Base-by-base conservation (phyloP, 2,888 invertebrate genomes). In the Cosmorhoe ocellata region DNA sequence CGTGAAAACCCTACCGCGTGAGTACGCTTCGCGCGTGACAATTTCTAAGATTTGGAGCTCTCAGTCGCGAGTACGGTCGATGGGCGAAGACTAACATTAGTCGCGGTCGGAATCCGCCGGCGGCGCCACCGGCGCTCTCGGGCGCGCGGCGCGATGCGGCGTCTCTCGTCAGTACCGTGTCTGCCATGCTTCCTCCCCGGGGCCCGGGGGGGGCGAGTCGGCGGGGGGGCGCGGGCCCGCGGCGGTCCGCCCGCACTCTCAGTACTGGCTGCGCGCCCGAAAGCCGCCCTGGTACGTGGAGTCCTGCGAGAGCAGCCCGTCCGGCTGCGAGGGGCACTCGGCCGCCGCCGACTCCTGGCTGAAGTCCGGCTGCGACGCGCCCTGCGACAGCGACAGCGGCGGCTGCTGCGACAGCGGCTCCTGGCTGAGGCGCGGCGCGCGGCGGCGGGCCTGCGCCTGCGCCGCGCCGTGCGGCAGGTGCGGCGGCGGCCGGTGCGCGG, bases 301-400 rank as follows among this genome's bases (percentile, higher is more conserved):
- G 84, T 97, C 98, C 91, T 98, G 98, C 40, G 98, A 98, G 70
- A 98, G 91, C 71, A 98, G 92, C 47, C 97, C 97, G 81, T 98
- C 98, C 91, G 97, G 96, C 91, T 98, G 98, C 42, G 98, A 98
- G 75, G 96, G 96, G 82, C 95, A 95, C 81, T 97, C 97, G 43
- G 94, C 93, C 81, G 95, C 93, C 77, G 95, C 94, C 52, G 95
- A 95, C 84, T 97, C 97, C 91, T 96, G 94, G 64, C 93, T 94
- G 64, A 93, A 88, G 81, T 96, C 95, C 1, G 94, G 93, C 75
- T 94, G 94, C 41, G 93, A 93, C 76, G 94, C 92, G 67, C 93
- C 92, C 74, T 94, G 94, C 28, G 95, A 96, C 90, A 96, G 93
- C 52, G 93, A 93, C 67, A 93, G 91, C 43, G 92, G 88, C 64